Percentiles rank a stretch among this genome's conserved stretches.
Conservation (phyloP, 2,888 invertebrate species). For the Chloroclystis v-ata region DNA sequence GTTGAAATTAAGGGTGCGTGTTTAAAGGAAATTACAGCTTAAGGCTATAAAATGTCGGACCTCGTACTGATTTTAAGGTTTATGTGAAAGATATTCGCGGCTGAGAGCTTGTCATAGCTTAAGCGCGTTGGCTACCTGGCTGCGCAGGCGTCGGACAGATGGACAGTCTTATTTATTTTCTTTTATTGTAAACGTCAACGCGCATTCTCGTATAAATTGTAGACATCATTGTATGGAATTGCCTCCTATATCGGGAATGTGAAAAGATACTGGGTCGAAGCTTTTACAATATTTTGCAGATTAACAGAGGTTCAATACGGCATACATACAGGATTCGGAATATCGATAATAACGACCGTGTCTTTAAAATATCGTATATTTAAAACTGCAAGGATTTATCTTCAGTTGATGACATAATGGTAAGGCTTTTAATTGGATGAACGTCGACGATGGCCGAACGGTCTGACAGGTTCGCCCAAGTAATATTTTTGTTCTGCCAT, state of each 20-base stretch:
- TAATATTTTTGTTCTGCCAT: background rate
- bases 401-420: too few relatives aligned
- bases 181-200: slow-evolving; percentile 36
- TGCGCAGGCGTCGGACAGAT: slow-evolving; percentile 22
- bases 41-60: slow-evolving; percentile 35
- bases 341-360: too few relatives aligned
- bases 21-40: slow-evolving; percentile 42
- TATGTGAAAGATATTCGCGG: slow-evolving; percentile 28
- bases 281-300: too few relatives aligned
- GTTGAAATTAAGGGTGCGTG: slow-evolving; percentile 40
- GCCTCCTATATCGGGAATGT: background rate
- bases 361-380: too few relatives aligned
- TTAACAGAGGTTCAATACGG: too few relatives aligned
- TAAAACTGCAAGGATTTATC: too few relatives aligned
- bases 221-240: slow-evolving; percentile 27
- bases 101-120: slow-evolving; percentile 22
- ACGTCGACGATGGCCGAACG: too few relatives aligned
- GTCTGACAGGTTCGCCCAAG: background rate
- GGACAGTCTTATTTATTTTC: slow-evolving; percentile 37
- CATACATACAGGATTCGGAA: too few relatives aligned
- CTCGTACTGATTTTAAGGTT: slow-evolving; percentile 32
- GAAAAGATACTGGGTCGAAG: too few relatives aligned
- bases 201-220: slow-evolving; percentile 37
- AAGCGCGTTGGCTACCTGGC: slow-evolving; percentile 19
- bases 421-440: too few relatives aligned